Percentiles rank a stretch among this genome's conserved stretches.
phyloP scores from a whole-genome alignment of 2,113 vertebrate species.

The Spermophilus dauricus region DNA sequence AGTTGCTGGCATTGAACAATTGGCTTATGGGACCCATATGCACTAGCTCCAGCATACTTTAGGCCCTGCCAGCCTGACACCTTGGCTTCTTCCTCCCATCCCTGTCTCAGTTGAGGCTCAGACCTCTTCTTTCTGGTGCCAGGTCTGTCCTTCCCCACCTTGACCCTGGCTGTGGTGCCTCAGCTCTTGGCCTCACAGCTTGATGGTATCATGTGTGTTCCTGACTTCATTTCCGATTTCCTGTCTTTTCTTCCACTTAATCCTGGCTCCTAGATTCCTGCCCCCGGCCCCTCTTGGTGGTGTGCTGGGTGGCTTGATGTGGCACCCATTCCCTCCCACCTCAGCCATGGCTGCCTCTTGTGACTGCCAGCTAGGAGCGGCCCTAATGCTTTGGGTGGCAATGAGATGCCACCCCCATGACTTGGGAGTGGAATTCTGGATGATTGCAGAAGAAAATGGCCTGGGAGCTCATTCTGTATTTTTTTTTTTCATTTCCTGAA shows the following conservation, averaged over 20 bases:
- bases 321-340: not conserved
- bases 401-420: not conserved
- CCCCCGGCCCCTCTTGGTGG: not conserved
- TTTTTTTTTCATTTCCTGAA: not conserved
- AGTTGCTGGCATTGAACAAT: not conserved
- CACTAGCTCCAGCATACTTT: no score
- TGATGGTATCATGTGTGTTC: not conserved
- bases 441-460: not conserved
- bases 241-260: not conserved
- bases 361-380: not conserved
- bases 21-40: not conserved
- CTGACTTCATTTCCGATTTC: not conserved
- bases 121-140: not conserved
- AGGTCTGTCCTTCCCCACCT: not conserved
- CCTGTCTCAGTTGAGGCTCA: not conserved
- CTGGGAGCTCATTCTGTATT: not conserved
- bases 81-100: not conserved
- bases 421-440: not conserved
- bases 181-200: not conserved
- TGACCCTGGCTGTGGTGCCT: not conserved
- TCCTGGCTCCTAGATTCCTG: not conserved
- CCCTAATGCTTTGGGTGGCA: not conserved
- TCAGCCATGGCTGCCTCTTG: not conserved
- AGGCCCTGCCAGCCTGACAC: not conserved
- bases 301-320: not conserved